A percentile compares a stretch with the other conserved stretches of the same genome.
Conservation (phyloP, 1,140 invertebrate genomes). For the Laupala kohalensis region DNA sequence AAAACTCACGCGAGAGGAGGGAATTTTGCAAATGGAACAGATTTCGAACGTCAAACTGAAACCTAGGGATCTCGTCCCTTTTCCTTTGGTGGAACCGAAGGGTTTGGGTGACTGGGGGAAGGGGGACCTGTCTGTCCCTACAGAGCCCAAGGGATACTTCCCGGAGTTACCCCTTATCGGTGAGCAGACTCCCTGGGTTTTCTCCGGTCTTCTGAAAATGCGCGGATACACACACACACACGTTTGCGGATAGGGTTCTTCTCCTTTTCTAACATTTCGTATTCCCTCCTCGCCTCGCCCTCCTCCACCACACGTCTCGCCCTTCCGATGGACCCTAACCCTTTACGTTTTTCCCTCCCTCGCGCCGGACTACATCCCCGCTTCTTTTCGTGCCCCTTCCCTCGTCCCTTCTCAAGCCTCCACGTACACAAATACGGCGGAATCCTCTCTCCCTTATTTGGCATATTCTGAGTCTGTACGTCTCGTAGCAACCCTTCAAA, state of each 20-base stretch:
- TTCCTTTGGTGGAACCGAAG: too few relatives aligned
- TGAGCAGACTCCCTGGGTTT: too few relatives aligned
- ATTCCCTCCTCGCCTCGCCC: not conserved
- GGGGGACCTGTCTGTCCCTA: too few relatives aligned
- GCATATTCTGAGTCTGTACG: not conserved
- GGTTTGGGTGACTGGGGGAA: too few relatives aligned
- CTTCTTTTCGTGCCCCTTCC: not conserved
- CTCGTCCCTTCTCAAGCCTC: not conserved
- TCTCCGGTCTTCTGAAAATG: too few relatives aligned
- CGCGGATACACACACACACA: too few relatives aligned
- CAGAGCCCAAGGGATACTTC: too few relatives aligned
- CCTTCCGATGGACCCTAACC: not conserved
- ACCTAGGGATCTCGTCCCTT: too few relatives aligned
- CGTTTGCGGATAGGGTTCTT: too few relatives aligned
- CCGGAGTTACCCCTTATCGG: too few relatives aligned
- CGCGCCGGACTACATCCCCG: too few relatives aligned
- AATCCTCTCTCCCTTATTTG: conserved; percentile 3
- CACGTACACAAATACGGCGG: not conserved
- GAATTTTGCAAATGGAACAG: conserved; percentile 16
- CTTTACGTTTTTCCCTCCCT: not conserved
- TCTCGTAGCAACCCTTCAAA: not conserved
- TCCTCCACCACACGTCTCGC: not conserved
- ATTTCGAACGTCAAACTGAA: conserved; percentile 14
- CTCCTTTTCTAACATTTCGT: not conserved
- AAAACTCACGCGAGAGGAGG: not conserved